Base-by-base conservation (phyloP, 1,140 invertebrate species). In the Propsilocerus akamusi region DNA sequence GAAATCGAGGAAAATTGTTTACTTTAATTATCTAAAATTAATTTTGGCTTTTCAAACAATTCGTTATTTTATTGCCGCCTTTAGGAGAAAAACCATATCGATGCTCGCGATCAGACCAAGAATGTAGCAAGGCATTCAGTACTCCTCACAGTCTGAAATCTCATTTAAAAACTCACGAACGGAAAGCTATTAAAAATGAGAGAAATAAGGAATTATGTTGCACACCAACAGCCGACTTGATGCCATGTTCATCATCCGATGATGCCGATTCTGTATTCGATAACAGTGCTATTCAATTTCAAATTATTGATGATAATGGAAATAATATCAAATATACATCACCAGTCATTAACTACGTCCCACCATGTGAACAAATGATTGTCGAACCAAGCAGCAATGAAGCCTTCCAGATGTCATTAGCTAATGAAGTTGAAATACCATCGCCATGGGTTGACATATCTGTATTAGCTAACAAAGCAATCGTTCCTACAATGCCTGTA, bases 91-190 rank as follows among this genome's bases (percentile, higher is more conserved):
- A 78, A 52, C 86, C 86, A 1, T 88, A 86, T 66, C 72, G 76
- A 10, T 92, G 86, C 66, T 71, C 74, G 47, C n/a, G n/a, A n/a
- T n/a, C n/a, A n/a, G 73, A 78, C 49, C 68, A 70, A 20, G 75
- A 76, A 52, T 91, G 87, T 63, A 73, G 74, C 48, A 80, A 83
- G 58, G 73, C 81, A 0, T 92, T 91, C 63, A 78, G 82, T 4
- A 87, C 85, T 1, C 75, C 78, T 10, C 83, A 89, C 56, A 86
- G 82, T 62, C 61, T 90, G 1, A 87, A 86, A 59, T 79, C 80
- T 23, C 87, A 90, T 58, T 69, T 77, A 37, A 79, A 76, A 62
- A 80, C 76, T 49, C 79, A 82, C 58, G 56, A 68, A 48, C 61
- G 62, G 23, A 54, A 54, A 51, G 14, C 32, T n/a, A 5, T 26